phyloP scores from a whole-genome alignment of 2,888 invertebrate genomes.

The Smittia aterrima region DNA sequence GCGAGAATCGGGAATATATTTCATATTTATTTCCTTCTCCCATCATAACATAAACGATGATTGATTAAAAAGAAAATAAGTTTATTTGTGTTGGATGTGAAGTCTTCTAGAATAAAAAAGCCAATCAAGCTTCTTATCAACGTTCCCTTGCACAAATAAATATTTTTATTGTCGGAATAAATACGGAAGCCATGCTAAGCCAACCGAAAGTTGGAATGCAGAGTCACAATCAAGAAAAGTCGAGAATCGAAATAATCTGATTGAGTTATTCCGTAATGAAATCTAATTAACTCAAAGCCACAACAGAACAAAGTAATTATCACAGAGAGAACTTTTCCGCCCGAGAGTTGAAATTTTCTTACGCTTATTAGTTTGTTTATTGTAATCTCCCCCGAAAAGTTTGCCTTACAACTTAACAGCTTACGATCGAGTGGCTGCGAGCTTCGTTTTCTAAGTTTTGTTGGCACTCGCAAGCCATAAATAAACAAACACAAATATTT shows the following conservation, averaged over 20 bases:
- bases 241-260: conserved; percentile 31
- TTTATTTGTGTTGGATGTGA: no score
- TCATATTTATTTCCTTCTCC: neutral
- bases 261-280: conserved; percentile 33
- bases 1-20: neutral
- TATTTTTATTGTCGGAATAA: no score
- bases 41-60: conserved; percentile 6
- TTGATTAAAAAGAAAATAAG: conserved; percentile 30
- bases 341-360: neutral
- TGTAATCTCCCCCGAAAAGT: neutral
- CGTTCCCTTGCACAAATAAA: no score
- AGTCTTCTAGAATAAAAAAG: no score
- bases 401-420: neutral
- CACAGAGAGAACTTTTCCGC: neutral
- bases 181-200: neutral
- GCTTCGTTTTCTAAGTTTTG: neutral
- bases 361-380: neutral
- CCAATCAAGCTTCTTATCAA: no score
- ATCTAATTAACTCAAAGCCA: conserved; percentile 25
- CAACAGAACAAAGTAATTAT: neutral
- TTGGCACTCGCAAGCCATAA: neutral
- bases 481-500: conserved; percentile 17
- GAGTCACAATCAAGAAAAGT: neutral
- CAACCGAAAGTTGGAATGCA: neutral
- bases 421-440: neutral